Base-by-base conservation (phyloP, 2,888 invertebrate species). In the Hermodice carunculata region DNA sequence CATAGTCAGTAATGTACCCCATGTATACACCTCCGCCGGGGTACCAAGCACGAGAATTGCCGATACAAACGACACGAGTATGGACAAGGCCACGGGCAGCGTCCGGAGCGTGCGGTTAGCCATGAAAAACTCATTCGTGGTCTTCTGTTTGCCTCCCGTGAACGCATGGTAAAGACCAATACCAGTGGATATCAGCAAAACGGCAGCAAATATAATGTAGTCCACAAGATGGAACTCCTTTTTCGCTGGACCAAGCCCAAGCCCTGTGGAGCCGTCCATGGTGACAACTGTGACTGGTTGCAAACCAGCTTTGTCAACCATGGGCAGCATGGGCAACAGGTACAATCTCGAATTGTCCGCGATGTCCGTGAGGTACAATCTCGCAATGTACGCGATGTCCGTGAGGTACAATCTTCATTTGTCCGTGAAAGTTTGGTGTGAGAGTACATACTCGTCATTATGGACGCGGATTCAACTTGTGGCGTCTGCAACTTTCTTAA, bases 11-110 rank as follows among this genome's bases (percentile, higher is more conserved):
- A 71, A 71, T 8, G 73, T 70, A 6, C 74, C 74, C 22, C 60
- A 32, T 8, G 74, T 76, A 72, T 65, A 71, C 67, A 78, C 69
- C 64, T 70, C 70, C 44, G 76, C 70, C 40, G 71, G 66, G 19
- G 64, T 71, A 2, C 73, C 72, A 3, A 75, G 63, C 31, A 75
- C 70, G 37, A 63, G 32, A 29, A 76, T 74, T 1, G 70, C 73
- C 22, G 71, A 73, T 17, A 74, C 61, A 51, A 68, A 71, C 5
- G 74, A 74, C 17, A 74, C 74, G 1, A 74, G 60, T 11, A 74
- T 71, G 8, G 73, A 74, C 42, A 74, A 48, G 11, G 73, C 64
- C 14, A 71, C 71, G 1, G 74, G 73, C 2, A 74, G 14, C 11
- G 73, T 74, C 31, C 53, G 43, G 60, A 74, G 58, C 22, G 56